Evolutionary conservation across 2,888 invertebrate genomes (phyloP).

Genomic region (Himalopsyche kuldschensis): DNA sequence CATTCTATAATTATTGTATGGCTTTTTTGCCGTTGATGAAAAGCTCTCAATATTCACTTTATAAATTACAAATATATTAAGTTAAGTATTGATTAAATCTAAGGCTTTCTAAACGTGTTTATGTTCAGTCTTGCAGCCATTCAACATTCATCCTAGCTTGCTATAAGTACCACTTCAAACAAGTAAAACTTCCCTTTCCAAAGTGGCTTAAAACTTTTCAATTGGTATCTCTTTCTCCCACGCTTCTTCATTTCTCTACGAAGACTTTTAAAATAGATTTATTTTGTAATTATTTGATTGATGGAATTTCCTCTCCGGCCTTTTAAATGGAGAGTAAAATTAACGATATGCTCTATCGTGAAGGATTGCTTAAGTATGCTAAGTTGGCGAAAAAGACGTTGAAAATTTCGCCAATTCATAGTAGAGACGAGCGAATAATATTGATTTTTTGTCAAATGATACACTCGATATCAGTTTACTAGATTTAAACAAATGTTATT

Average conservation of each 20-base stretch:
- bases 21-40: no score
- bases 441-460: no score
- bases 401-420: no score
- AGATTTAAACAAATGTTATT: no score
- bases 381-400: not conserved
- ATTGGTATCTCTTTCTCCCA: not conserved
- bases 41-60: no score
- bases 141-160: not conserved
- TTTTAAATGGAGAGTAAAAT: not conserved
- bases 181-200: not conserved
- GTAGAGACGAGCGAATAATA: no score
- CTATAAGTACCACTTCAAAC: not conserved
- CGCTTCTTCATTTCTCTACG: not conserved
- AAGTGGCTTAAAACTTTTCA: not conserved
- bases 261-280: not conserved
- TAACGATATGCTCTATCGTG: not conserved
- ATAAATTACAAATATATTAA: no score
- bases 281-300: not conserved
- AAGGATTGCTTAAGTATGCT: not conserved
- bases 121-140: not conserved
- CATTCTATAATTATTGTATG: no score
- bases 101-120: not conserved
- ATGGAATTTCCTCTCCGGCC: not conserved
- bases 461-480: no score
- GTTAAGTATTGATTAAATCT: no score